These are phyloP conservation scores for Pseudochaenichthys georgianus DNA, from an alignment of 2,797 vertebrate genomes.

Conservation along the genomic window DNA sequence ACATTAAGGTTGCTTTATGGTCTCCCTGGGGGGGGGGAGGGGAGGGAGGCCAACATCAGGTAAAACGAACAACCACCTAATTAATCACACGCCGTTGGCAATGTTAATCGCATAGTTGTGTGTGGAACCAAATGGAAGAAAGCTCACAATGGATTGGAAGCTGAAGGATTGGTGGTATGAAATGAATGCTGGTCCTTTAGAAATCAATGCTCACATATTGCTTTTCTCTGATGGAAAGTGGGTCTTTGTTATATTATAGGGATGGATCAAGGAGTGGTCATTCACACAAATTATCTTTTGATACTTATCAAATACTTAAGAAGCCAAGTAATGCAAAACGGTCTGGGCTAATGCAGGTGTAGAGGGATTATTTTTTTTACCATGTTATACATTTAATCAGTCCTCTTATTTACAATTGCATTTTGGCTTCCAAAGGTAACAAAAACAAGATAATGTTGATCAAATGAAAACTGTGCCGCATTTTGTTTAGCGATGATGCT, in stretches of 20 bases:
- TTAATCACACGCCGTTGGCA: too few relatives aligned
- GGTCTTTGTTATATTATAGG: not conserved
- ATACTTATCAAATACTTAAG: not conserved
- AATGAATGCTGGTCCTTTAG: not conserved
- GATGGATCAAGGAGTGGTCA: not conserved
- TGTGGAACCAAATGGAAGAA: not conserved
- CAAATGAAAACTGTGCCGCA: too few relatives aligned
- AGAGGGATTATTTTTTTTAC: not conserved
- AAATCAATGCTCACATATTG: constrained; percentile 13
- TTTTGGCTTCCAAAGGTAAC: too few relatives aligned
- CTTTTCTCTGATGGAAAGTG: constrained; percentile 4
- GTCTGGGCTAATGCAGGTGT: not conserved
- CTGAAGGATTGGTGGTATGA: not conserved
- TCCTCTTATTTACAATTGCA: too few relatives aligned
- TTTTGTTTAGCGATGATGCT: too few relatives aligned
- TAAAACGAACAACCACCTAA: too few relatives aligned
- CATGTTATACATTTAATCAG: too few relatives aligned
- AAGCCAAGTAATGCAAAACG: not conserved
- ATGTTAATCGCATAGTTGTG: not conserved
- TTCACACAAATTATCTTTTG: not conserved
- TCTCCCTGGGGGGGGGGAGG: too few relatives aligned
- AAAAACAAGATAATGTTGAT: too few relatives aligned
- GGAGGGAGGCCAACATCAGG: too few relatives aligned
- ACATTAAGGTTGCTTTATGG: not conserved
- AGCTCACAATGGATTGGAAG: not conserved